Conservation (phyloP, 2,797 vertebrate genomes). For the Natrix natrix region DNA sequence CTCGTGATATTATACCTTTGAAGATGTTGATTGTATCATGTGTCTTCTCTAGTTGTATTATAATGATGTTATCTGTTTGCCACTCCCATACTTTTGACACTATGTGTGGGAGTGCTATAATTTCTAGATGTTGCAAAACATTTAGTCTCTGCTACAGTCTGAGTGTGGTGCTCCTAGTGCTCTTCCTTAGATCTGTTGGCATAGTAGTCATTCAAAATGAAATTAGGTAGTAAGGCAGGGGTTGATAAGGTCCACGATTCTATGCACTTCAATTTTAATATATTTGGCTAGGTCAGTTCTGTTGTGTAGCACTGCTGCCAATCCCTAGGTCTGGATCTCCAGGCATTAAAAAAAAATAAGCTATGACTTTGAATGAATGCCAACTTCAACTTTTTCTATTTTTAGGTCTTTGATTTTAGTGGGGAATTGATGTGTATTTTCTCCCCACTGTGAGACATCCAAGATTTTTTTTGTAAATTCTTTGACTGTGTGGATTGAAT, state of each 20-base stretch:
- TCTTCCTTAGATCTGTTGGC: background rate
- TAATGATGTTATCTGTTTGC: background rate
- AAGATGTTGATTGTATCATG: background rate
- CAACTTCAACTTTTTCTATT: background rate
- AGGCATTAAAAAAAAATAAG: background rate
- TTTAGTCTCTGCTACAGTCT: background rate
- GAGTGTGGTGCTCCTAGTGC: background rate
- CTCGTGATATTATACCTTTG: background rate
- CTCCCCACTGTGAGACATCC: background rate
- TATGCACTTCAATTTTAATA: background rate
- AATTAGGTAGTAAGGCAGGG: background rate
- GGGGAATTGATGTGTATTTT: background rate
- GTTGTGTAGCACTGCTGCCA: background rate
- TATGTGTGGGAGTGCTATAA: background rate
- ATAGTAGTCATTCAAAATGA: background rate
- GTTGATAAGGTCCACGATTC: background rate
- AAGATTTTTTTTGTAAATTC: background rate
- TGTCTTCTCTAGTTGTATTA: background rate
- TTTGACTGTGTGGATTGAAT: background rate
- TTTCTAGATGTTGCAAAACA: background rate
- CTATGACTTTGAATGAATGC: background rate
- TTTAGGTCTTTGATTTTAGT: background rate
- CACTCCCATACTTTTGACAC: background rate
- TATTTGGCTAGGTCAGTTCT: background rate
- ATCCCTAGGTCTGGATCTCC: background rate